A percentile compares a stretch with the other conserved stretches of the same genome.
Conservation (phyloP, 1,140 invertebrate genomes). For the Pinna nobilis region DNA sequence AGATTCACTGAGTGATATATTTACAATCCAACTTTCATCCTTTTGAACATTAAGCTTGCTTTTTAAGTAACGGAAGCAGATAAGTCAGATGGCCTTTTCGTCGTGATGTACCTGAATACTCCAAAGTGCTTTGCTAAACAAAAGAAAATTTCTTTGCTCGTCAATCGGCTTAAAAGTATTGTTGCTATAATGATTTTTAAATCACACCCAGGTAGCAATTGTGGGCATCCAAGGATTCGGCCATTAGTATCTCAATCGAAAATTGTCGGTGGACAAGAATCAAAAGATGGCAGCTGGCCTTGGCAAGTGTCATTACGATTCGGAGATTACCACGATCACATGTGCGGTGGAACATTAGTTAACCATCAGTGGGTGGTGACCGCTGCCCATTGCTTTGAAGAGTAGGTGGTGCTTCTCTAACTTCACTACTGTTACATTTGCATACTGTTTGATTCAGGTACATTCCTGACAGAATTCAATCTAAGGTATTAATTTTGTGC, state of each 20-base stretch:
- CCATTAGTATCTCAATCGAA: constrained; percentile 31
- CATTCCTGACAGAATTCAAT: not conserved
- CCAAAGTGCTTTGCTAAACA: not conserved
- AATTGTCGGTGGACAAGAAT: constrained; percentile 56
- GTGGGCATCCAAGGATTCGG: constrained; percentile 45
- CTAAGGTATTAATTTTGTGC: not conserved
- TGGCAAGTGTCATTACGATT: constrained; percentile 52
- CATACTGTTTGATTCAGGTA: not conserved
- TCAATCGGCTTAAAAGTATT: not conserved
- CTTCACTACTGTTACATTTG: not conserved
- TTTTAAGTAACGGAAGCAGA: no score
- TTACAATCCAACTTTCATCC: no score
- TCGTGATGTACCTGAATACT: no score
- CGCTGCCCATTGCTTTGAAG: constrained; percentile 73
- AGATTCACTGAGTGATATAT: no score
- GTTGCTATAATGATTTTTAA: not conserved
- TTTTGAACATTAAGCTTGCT: no score
- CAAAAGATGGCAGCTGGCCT: constrained; percentile 52
- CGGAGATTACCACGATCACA: constrained; percentile 35
- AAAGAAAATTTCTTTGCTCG: not conserved
- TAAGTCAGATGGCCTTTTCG: no score
- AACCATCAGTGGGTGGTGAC: constrained; percentile 70
- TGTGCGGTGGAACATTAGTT: constrained; percentile 74
- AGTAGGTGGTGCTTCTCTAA: constrained; percentile 27
- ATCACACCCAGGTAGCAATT: constrained; percentile 8